Evolutionary conservation across 2,797 vertebrate species (phyloP), one percentile per base, ranked within the genome.

Genomic region (Tapera naevia): DNA sequence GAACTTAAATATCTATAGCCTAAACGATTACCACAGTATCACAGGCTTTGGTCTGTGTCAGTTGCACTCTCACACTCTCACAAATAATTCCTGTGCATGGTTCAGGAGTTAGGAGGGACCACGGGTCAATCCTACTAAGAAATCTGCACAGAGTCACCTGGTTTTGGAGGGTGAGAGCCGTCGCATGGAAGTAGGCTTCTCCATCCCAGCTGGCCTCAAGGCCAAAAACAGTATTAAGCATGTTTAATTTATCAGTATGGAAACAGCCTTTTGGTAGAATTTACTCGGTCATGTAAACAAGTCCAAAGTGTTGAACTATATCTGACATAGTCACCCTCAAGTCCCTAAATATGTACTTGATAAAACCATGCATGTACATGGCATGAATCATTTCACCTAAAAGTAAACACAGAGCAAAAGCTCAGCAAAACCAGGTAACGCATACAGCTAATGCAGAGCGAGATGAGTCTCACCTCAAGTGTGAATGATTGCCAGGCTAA

Each of bases 81-180:
- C 74, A 81, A 25, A 45, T 15, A 35, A 61, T 14, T 80, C 35
- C 6, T 12, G 21, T 41, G 65, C 0, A 0, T 4, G 35, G 48
- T 60, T 83, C 21, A 93, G 45, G 23, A 88, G 28, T 60, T 80
- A 88, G 35, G 16, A 86, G 51, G 32, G 24, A 83, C 21, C 11
- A 66, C 2, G 3, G 27, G 11, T 53, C 57, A 27, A 11, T 78
- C 16, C 53, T 71, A 50, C 24, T n/a, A 76, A 22, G 16, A 81
- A 80, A 11, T 46, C 73, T 67, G 33, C 37, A 53, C 13, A 74
- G 32, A 89, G 8, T 25, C 56, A 82, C 21, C 6, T 39, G 28
- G 14, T 51, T 85, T 73, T 76, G 64, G 19, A 91, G 22, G 18
- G 11, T 30, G 46, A 85, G 35, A 54, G 21, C 5, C 3, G 1